Evolutionary conservation across 2,113 vertebrate genomes (phyloP).

Genomic region (Semnornis frantzii): DNA sequence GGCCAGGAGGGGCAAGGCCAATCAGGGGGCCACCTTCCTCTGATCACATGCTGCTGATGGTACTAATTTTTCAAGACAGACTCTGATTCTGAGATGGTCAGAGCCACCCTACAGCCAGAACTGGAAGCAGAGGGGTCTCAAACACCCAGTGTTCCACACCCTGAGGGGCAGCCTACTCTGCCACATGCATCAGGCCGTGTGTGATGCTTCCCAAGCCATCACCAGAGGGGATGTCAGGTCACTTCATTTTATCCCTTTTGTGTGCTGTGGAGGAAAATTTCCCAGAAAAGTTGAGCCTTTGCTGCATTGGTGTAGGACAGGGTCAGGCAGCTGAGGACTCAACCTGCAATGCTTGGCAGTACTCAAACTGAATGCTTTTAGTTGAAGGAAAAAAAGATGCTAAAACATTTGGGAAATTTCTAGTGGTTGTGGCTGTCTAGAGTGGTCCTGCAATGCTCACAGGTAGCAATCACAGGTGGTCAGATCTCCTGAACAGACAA

Average conservation of each 20-base stretch:
- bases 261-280: neutral
- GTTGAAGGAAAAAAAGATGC: neutral
- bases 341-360: neutral
- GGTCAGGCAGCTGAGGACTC: neutral
- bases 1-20: neutral
- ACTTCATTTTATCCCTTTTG: neutral
- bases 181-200: rapidly evolving
- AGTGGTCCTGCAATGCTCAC: neutral
- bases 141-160: rapidly evolving
- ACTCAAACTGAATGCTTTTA: neutral
- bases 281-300: neutral
- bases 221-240: too few relatives aligned
- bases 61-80: neutral
- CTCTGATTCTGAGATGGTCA: neutral
- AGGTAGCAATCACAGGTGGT: neutral
- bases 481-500: neutral
- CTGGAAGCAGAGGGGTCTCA: neutral
- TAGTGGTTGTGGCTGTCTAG: neutral
- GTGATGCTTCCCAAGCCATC: neutral
- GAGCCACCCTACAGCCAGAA: neutral
- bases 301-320: neutral
- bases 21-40: neutral
- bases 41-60: rapidly evolving
- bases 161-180: neutral
- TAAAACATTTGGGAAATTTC: neutral